phyloP scores from a whole-genome alignment of 1,140 invertebrate genomes.

The Chymomyza costata region DNA sequence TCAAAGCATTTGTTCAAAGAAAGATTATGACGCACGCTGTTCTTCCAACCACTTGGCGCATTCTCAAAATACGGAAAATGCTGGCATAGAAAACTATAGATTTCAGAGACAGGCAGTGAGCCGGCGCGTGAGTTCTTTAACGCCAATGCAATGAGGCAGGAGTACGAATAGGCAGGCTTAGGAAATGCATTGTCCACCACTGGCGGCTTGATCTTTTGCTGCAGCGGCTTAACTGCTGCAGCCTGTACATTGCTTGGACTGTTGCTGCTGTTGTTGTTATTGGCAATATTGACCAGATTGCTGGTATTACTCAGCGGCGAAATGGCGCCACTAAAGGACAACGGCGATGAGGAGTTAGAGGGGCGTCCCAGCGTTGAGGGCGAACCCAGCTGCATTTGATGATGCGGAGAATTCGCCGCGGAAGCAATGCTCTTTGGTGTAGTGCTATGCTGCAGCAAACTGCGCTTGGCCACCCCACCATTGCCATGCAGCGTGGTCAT shows the following conservation, averaged over 20 bases:
- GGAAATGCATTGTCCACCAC: slow-evolving; percentile 85
- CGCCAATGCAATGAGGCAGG: slow-evolving; percentile 97
- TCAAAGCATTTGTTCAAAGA: slow-evolving; percentile 98
- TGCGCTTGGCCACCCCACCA: slow-evolving; percentile 39
- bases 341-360: slow-evolving; percentile 31
- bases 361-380: slow-evolving; percentile 43
- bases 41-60: slow-evolving; percentile 98
- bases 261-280: slow-evolving; percentile 27
- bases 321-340: too few species aligned
- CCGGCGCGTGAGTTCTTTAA: slow-evolving; percentile 96
- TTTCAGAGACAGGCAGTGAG: slow-evolving; percentile 96
- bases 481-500: slow-evolving; percentile 42
- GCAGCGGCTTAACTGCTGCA: slow-evolving; percentile 72
- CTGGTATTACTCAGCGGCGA: slow-evolving; percentile 22
- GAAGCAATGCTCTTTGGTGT: slow-evolving; percentile 71
- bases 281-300: slow-evolving; percentile 31
- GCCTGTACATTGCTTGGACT: slow-evolving; percentile 1
- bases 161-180: slow-evolving; percentile 98
- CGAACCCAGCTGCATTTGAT: slow-evolving; percentile 43
- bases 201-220: slow-evolving; percentile 75
- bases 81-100: slow-evolving; percentile 99
- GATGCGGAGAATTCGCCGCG: slow-evolving; percentile 52
- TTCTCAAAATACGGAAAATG: slow-evolving; percentile 99
- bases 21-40: slow-evolving; percentile 96
- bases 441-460: slow-evolving; percentile 21